phyloP scores from a whole-genome alignment of 2,797 vertebrate species.

The Lates japonicus region DNA sequence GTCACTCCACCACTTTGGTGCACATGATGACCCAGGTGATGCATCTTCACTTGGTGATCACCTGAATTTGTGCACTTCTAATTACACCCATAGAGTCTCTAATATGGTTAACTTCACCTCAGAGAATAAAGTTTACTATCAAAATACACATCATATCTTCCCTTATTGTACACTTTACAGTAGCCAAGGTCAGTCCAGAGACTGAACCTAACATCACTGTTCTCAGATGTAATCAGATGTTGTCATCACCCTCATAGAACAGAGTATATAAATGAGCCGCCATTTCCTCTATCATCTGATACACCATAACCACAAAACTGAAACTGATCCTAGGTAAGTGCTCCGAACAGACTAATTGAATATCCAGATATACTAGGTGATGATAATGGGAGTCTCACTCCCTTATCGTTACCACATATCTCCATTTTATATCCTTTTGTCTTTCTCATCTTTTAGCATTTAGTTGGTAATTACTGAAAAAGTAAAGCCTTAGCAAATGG shows the following conservation, averaged over 20 bases:
- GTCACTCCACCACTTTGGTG: not conserved
- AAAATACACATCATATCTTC: not conserved
- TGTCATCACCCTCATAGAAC: not conserved
- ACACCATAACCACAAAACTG: not conserved
- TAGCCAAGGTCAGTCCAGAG: not conserved
- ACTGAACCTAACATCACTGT: not conserved
- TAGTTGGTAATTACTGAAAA: constrained; percentile 9
- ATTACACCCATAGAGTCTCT: too few species aligned
- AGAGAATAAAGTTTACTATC: not conserved
- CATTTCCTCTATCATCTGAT: constrained; percentile 15
- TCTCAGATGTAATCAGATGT: not conserved
- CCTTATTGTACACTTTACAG: not conserved
- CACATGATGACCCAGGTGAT: not conserved
- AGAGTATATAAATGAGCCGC: not conserved
- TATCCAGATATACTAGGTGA: constrained; percentile 14
- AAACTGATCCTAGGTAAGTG: constrained; percentile 26
- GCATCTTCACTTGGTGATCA: not conserved
- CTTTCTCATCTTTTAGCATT: constrained; percentile 8
- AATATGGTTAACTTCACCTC: not conserved
- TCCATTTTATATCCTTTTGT: constrained; percentile 13
- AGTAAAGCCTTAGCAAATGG: not conserved
- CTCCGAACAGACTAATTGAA: constrained; percentile 23
- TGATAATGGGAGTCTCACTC: constrained; percentile 3
- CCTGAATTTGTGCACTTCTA: too few species aligned
- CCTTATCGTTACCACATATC: not conserved